Conservation (phyloP, 2,888 invertebrate genomes). For the Drosophila kuntzei region DNA sequence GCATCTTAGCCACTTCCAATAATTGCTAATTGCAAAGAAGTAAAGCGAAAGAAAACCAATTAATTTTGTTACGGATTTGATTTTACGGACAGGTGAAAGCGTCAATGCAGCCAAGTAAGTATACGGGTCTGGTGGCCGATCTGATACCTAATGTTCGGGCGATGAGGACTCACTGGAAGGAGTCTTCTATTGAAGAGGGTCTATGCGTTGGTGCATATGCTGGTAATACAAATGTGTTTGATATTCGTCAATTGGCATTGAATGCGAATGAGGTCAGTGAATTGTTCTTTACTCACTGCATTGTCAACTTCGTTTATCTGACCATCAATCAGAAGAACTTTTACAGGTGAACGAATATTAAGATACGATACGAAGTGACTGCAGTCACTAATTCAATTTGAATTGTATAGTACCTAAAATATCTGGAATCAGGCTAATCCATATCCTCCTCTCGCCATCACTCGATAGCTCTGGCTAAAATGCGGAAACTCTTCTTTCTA, state of each 20-base stretch:
- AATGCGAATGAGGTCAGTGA: slow-evolving; percentile 92
- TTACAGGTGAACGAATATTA: slow-evolving; percentile 87
- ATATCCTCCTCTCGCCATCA: slow-evolving; percentile 93
- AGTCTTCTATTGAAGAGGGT: slow-evolving; percentile 87
- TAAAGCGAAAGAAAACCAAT: slow-evolving; percentile 14
- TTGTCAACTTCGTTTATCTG: slow-evolving; percentile 91
- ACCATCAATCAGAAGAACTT: slow-evolving; percentile 90
- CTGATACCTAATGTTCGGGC: slow-evolving; percentile 93
- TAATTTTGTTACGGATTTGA: slow-evolving; percentile 22
- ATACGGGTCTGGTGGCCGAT: slow-evolving; percentile 91
- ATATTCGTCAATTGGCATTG: slow-evolving; percentile 89
- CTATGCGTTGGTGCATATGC: slow-evolving; percentile 88
- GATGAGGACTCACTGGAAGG: slow-evolving; percentile 91
- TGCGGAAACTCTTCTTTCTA: slow-evolving; percentile 90
- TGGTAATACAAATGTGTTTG: slow-evolving; percentile 88
- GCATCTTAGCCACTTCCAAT: slow-evolving; percentile 5
- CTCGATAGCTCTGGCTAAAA: slow-evolving; percentile 90
- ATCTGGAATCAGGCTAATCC: slow-evolving; percentile 94
- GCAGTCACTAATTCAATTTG: background rate
- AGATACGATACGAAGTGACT: no score
- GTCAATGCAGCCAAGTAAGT: slow-evolving; percentile 83
- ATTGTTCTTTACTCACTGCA: slow-evolving; percentile 91
- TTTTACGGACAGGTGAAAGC: slow-evolving; percentile 36
- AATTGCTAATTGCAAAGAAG: slow-evolving; percentile 23
- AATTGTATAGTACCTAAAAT: slow-evolving; percentile 88